Percentiles rank a stretch among this genome's conserved stretches.
phyloP scores from a whole-genome alignment of 2,888 invertebrate species.

The Bombylius discolor region DNA sequence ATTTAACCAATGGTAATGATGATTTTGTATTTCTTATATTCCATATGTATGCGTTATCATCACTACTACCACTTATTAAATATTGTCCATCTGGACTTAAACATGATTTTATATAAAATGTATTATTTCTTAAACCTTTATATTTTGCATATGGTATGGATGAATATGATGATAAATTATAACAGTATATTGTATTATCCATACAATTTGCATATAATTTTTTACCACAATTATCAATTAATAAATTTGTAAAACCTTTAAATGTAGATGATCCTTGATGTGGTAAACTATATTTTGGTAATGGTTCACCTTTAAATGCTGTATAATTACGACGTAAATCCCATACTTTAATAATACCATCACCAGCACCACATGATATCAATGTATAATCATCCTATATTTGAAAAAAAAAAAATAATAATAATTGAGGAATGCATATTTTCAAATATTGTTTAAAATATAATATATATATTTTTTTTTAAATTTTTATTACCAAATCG shows the following conservation, averaged over 20 bases:
- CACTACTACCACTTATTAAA: slow-evolving; percentile 78
- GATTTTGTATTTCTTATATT: slow-evolving; percentile 44
- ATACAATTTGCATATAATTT: slow-evolving; percentile 75
- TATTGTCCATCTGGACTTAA: slow-evolving; percentile 70
- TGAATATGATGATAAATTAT: slow-evolving; percentile 59
- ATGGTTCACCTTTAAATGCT: slow-evolving; percentile 51
- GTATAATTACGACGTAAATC: slow-evolving; percentile 73
- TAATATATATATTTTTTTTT: neutral
- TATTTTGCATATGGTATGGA: slow-evolving; percentile 51
- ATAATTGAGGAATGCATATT: too few species aligned
- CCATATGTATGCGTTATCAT: slow-evolving; percentile 80
- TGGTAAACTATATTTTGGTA: slow-evolving; percentile 57
- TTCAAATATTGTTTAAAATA: neutral
- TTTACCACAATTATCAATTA: slow-evolving; percentile 54
- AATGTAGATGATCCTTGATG: slow-evolving; percentile 57
- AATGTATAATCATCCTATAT: slow-evolving; percentile 55
- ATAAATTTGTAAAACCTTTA: slow-evolving; percentile 64
- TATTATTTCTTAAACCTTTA: slow-evolving; percentile 61
- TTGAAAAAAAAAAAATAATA: neutral
- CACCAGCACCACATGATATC: slow-evolving; percentile 75
- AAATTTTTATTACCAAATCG: too few species aligned
- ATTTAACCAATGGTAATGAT: slow-evolving; percentile 46
- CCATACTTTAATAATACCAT: slow-evolving; percentile 78
- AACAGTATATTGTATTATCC: slow-evolving; percentile 75
- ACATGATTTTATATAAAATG: slow-evolving; percentile 74